Evolutionary conservation across 2,888 invertebrate genomes (phyloP), one percentile per base, ranked within the genome.

Genomic region (Opisthograptis luteolata): DNA sequence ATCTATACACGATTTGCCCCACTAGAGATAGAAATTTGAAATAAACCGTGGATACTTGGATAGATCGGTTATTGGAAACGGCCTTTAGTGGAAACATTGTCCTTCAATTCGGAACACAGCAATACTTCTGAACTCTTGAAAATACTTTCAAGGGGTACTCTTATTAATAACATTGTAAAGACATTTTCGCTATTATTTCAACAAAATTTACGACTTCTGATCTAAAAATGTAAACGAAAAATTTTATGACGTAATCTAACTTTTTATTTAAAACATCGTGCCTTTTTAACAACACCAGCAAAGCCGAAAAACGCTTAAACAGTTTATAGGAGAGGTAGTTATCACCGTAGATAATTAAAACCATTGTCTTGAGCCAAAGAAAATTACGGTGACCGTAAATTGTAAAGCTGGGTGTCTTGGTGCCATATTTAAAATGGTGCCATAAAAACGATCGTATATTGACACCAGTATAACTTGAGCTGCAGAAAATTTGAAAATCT

Each of bases 311-410:
- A 64, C 65, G 72, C 64, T 79, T 75, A 81, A 78, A 76, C 66
- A 66, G 73, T 84, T 83, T 79, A 85, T 75, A 68, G 75, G 65
- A 70, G 71, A 71, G 69, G 68, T 79, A 81, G 82, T 87, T 86
- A 88, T 82, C 84, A 79, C 83, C 79, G 68, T 68, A 75, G 73
- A 85, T 87, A 87, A 88, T 88, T 88, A 88, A 86, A 84, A 81
- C 81, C 86, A 86, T 88, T 88, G 88, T 88, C 79, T 88, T 77
- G 46, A 47, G 46, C 48, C 48, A 17, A 37, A 73, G 74, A 76
- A 83, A 86, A 83, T 86, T 85, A 88, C 79, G 74, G 73, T 72
- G 70, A 60, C 75, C 82, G 81, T 88, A 87, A 89, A 88, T 83
- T 73, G 69, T 78, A 68, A 66, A 71, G 76, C 70, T 66, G 62